These are phyloP conservation scores for Pollenia angustigena DNA, from an alignment of 2,888 invertebrate genomes.

Conservation along the genomic window DNA sequence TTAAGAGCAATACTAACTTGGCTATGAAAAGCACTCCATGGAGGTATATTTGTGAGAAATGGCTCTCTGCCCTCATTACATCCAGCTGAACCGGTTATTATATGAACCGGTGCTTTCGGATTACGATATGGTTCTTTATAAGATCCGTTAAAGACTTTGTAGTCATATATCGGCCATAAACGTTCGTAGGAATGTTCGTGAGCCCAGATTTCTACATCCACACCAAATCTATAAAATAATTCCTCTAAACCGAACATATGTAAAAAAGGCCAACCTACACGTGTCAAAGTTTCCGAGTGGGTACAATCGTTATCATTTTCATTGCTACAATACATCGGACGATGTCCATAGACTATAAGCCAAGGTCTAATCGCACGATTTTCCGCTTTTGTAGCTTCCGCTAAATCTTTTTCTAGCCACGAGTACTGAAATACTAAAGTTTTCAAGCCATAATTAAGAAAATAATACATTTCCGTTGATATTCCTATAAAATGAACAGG, in stretches of 20 bases:
- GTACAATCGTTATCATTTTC: constrained; percentile 92
- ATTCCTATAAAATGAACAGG: constrained; percentile 95
- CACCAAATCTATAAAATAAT: constrained; percentile 93
- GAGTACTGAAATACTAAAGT: constrained; percentile 92
- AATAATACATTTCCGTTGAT: constrained; percentile 98
- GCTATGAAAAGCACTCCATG: constrained; percentile 94
- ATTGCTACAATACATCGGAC: constrained; percentile 97
- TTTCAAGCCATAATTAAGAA: constrained; percentile 93
- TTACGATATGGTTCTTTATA: constrained; percentile 85
- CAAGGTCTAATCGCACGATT: constrained; percentile 91
- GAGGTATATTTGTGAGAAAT: constrained; percentile 86
- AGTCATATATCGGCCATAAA: constrained; percentile 96
- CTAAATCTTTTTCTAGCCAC: constrained; percentile 93
- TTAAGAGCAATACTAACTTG: constrained; percentile 77
- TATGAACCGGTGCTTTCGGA: constrained; percentile 94
- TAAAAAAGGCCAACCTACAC: constrained; percentile 88
- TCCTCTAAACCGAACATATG: constrained; percentile 91
- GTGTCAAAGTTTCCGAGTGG: constrained; percentile 86
- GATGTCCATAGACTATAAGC: constrained; percentile 93
- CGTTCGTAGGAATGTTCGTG: constrained; percentile 99
- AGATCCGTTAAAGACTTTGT: constrained; percentile 88
- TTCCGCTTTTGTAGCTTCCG: constrained; percentile 89
- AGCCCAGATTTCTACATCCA: constrained; percentile 97
- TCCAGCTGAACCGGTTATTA: constrained; percentile 96
- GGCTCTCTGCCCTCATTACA: constrained; percentile 93